Evolutionary conservation across 1,140 invertebrate genomes (phyloP).

Genomic region (Drosophila azteca): DNA sequence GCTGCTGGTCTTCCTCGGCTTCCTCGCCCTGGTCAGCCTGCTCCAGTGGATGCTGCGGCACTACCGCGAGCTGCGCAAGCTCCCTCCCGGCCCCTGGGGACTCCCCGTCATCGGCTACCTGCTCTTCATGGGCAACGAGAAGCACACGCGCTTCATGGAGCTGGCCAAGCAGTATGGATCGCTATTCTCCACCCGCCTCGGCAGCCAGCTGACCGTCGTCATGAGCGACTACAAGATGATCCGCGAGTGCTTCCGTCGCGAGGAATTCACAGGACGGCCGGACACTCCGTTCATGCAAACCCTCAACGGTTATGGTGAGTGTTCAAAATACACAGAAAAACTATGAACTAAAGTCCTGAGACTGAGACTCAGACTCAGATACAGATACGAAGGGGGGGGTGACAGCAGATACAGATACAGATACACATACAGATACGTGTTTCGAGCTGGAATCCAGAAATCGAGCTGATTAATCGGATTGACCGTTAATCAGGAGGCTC

Average conservation of each 20-base stretch:
- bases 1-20: constrained; percentile 85
- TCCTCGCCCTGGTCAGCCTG: constrained; percentile 84
- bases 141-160: constrained; percentile 91
- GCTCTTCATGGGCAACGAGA: constrained; percentile 89
- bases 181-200: constrained; percentile 90
- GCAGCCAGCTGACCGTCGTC: constrained; percentile 92
- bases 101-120: constrained; percentile 92
- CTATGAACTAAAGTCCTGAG: too few species aligned
- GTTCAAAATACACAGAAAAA: constrained; percentile 15
- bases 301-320: constrained; percentile 94
- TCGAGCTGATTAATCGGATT: too few species aligned
- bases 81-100: constrained; percentile 94
- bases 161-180: constrained; percentile 91
- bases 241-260: constrained; percentile 91
- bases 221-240: constrained; percentile 93
- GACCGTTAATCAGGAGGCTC: too few species aligned
- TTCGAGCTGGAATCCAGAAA: too few species aligned
- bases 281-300: constrained; percentile 92
- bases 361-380: neutral
- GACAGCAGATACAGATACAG: too few species aligned
- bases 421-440: too few species aligned
- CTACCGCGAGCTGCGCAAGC: constrained; percentile 84
- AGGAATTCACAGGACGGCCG: constrained; percentile 94
- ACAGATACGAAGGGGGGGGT: neutral
- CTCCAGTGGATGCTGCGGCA: constrained; percentile 85